Base-by-base conservation (phyloP, 2,113 vertebrate species). In the Oxyura jamaicensis region DNA sequence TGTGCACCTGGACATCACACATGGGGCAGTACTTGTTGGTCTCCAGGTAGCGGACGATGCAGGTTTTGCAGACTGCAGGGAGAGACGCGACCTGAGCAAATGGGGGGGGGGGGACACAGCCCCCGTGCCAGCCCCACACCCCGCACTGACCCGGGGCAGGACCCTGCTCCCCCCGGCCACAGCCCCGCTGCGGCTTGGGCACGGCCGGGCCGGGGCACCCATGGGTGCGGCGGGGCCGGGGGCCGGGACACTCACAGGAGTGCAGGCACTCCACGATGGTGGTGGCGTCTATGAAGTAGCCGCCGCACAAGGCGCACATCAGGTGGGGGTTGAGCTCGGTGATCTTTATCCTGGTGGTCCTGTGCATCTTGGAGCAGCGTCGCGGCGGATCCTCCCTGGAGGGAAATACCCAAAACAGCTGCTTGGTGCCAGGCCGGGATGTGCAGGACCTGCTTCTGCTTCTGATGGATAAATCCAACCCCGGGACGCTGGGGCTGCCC, bases 231-330 rank as follows among this genome's bases (percentile, higher is more conserved):
- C 11, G 2, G 0, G 25, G 56, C 65, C 12, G 2, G 68, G 52
- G 25, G 56, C 65, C 12, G 2, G 68, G 52, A 50, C 86, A 98
- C 99, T 99, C 98, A 99, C 99, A 99, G 90, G 99, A 99, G 98
- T 99, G 99, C 97, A 99, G 97, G 46, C 99, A 99, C 97, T 99
- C 99, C 91, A 99, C 99, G 39, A 99, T 99, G 96, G 99, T 99
- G 7, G 99, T 98, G 50, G 99, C 99, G 39, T 99, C 99, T 6
- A 99, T 99, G 97, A 99, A 98, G 97, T 99, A 99, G 6, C 99
- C 99, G 21, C 99, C 99, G 22, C 99, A 99, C 72, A 99, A 97
- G 66, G 99, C 99, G 4, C 98, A 98, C 98, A 98, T 98, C 91
- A 98, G 97, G 94, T 98, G 98, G 5, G 98, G 98, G 92, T 98